Conservation (phyloP, 2,113 vertebrate species). For the Chamaea fasciata region DNA sequence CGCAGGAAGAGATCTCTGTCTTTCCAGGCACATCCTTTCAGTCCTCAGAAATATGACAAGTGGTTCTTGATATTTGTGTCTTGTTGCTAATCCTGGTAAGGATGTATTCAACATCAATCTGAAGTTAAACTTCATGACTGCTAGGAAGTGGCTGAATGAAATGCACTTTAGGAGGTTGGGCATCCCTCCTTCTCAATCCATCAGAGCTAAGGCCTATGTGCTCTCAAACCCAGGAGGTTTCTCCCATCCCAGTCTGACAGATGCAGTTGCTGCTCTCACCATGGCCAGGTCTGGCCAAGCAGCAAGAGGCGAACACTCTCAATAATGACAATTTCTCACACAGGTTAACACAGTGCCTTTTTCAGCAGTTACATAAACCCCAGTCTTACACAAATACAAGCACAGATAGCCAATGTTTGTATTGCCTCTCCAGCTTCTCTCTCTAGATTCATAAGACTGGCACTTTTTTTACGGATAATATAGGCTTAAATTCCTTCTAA, state of each 20-base stretch:
- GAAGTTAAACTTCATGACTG: neutral
- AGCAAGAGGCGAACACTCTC: neutral
- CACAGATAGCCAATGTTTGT: neutral
- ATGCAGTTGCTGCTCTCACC: neutral
- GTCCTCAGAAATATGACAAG: neutral
- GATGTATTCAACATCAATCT: neutral
- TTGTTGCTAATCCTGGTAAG: neutral
- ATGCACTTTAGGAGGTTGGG: neutral
- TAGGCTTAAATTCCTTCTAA: neutral
- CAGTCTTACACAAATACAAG: neutral
- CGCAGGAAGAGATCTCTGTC: neutral
- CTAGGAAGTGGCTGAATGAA: neutral
- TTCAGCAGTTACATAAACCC: neutral
- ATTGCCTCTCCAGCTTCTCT: neutral
- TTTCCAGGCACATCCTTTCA: neutral
- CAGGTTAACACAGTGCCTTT: neutral
- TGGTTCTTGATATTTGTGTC: neutral
- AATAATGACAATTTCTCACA: neutral
- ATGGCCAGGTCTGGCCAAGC: neutral
- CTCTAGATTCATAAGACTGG: neutral
- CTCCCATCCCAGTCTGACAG: neutral
- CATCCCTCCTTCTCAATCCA: neutral
- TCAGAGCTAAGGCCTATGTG: neutral
- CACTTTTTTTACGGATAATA: neutral
- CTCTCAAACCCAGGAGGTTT: neutral